These are phyloP conservation scores for Notolepis coatsorum DNA, from an alignment of 2,797 vertebrate genomes.

Conservation along the genomic window DNA sequence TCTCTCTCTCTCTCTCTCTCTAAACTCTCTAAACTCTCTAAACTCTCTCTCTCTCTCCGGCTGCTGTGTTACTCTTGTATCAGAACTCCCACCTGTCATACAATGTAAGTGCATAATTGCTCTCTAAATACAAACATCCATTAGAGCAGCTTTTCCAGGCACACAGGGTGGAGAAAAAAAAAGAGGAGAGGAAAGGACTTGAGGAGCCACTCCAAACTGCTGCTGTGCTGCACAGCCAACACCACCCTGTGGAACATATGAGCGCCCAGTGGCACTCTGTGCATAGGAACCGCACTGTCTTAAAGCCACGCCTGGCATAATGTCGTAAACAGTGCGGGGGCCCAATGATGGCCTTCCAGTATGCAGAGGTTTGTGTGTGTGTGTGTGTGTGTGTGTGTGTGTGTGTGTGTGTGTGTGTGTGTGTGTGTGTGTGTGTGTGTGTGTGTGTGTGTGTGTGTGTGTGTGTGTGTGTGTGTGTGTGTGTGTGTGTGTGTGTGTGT, in stretches of 20 bases:
- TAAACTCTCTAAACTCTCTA: no score
- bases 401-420: not conserved
- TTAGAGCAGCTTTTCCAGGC: slow-evolving; percentile 27
- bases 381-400: slow-evolving; percentile 18
- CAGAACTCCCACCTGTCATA: slow-evolving; percentile 50
- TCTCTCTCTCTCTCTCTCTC: no score
- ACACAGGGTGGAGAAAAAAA: not conserved
- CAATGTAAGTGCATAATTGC: slow-evolving; percentile 64
- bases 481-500: slow-evolving; percentile 10
- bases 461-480: slow-evolving; percentile 11
- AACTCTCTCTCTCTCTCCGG: no score
- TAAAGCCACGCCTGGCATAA: slow-evolving; percentile 18
- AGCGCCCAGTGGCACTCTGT: slow-evolving; percentile 41
- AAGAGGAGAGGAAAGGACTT: not conserved
- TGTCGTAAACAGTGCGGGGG: slow-evolving; percentile 51
- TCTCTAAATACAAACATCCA: slow-evolving; percentile 59
- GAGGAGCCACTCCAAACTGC: slow-evolving; percentile 1
- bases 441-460: slow-evolving; percentile 9
- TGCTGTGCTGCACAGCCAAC: slow-evolving; percentile 21
- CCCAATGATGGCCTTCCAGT: slow-evolving; percentile 36
- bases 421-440: slow-evolving; percentile 7
- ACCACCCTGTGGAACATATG: slow-evolving; percentile 4
- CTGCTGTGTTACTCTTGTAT: slow-evolving; percentile 5
- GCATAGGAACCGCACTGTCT: no score
- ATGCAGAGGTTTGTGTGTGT: slow-evolving; percentile 26